Evolutionary conservation across 2,888 invertebrate genomes (phyloP).

Genomic region (Druceiella hillmani): DNA sequence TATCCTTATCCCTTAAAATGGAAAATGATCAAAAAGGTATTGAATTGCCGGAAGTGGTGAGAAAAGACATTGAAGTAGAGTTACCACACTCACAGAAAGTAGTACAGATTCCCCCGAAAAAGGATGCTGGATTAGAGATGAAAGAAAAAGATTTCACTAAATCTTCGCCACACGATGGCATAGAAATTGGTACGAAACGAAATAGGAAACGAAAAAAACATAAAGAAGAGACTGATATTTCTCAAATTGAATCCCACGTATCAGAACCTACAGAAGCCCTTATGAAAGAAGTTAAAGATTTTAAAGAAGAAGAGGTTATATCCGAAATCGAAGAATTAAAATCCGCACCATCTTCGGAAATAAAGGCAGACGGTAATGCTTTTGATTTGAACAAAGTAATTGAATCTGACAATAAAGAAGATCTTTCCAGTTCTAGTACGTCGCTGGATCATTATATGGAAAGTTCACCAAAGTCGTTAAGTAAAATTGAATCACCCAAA

Average conservation of each 20-base stretch:
- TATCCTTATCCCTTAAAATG: slow-evolving; percentile 8
- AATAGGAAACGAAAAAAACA: slow-evolving; percentile 62
- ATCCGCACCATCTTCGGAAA: too few relatives aligned
- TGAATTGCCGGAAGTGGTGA: slow-evolving; percentile 31
- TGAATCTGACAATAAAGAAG: slow-evolving; percentile 38
- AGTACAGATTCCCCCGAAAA: slow-evolving; percentile 30
- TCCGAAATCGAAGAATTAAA: too few relatives aligned
- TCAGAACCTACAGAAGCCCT: slow-evolving; percentile 30
- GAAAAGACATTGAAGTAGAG: slow-evolving; percentile 38
- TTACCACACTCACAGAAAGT: slow-evolving; percentile 34
- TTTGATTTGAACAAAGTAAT: slow-evolving; percentile 26
- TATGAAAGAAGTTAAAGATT: too few relatives aligned
- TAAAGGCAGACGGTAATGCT: slow-evolving; percentile 25
- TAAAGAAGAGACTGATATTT: slow-evolving; percentile 35
- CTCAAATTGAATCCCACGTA: slow-evolving; percentile 28
- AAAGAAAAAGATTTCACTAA: slow-evolving; percentile 11
- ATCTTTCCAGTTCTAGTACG: slow-evolving; percentile 39
- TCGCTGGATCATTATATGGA: slow-evolving; percentile 43
- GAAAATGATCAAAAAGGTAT: slow-evolving; percentile 23
- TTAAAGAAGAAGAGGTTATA: slow-evolving; percentile 16
- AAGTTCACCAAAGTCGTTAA: slow-evolving; percentile 38
- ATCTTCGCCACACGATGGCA: slow-evolving; percentile 22
- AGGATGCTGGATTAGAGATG: slow-evolving; percentile 1
- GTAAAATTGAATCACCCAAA: slow-evolving; percentile 45
- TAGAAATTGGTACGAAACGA: slow-evolving; percentile 47